Evolutionary conservation across 2,797 vertebrate genomes (phyloP).

Genomic region (Phalloptychus januarius): DNA sequence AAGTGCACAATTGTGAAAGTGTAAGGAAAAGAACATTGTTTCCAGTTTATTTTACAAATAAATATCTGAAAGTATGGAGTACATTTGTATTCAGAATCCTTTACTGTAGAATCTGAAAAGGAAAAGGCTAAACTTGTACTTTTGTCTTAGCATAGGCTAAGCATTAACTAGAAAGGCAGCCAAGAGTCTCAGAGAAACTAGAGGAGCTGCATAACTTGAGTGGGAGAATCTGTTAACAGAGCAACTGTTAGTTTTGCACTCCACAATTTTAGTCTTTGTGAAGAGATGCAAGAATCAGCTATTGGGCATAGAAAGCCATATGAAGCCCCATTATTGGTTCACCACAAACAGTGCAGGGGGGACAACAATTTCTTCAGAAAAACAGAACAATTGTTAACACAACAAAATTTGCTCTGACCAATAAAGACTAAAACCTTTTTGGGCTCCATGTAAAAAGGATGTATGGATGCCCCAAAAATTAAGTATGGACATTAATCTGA

Average conservation of each 20-base stretch:
- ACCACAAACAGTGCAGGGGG: neutral
- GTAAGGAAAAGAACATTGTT: neutral
- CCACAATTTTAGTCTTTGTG: neutral
- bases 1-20: neutral
- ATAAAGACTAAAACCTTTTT: neutral
- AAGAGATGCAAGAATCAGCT: neutral
- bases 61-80: neutral
- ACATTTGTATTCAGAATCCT: neutral
- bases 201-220: neutral
- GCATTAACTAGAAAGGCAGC: neutral
- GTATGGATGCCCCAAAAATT: neutral
- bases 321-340: neutral
- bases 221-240: neutral
- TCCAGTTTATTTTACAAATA: neutral
- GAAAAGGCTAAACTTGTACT: no score
- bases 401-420: neutral
- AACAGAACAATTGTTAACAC: no score
- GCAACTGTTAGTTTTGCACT: neutral
- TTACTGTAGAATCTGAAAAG: neutral
- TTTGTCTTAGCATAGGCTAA: neutral
- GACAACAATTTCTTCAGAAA: no score
- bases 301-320: neutral
- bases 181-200: neutral
- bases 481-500: neutral
- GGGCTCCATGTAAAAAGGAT: neutral